Evolutionary conservation across 1,140 invertebrate species (phyloP), one percentile per base, ranked within the genome.

Genomic region (Zaprionus capensis): DNA sequence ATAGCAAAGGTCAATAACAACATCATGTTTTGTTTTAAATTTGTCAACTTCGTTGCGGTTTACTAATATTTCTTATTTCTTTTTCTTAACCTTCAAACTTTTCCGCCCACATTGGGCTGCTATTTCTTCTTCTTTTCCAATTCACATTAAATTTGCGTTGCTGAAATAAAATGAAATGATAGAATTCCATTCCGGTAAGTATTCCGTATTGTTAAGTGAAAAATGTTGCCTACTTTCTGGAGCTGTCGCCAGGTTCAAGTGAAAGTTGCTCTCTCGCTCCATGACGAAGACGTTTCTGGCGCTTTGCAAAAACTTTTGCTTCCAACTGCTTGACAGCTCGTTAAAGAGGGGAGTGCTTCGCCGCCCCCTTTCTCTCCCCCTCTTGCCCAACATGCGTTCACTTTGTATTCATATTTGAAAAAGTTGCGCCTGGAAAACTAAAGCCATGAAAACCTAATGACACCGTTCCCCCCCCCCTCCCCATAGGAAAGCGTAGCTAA

Each of bases 401-500:
- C 78, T 84, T 81, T 67, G 68, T 81, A 88, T 88, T 80, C 80
- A 87, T 83, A 86, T 87, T 82, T 82, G 69, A 76, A 69, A 77
- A 83, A 83, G 64, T 83, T 81, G 26, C 41, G 58, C 69, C 24
- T 61, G 71, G 26, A 76, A 86, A 86, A 86, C 82, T 86, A 86
- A 86, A 82, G 66, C 72, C 76, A 86, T 86, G 74, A 87, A 87
- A 88, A 79, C 75, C 57, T 87, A 83, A 87, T 88, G 80, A 81
- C 81, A 88, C 76, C 12, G 46, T 4, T 57, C 66, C 66, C 34
- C 66, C 66, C 34, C 36, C 7, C 28, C 28, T 9, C 28, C 6
- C 36, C 14, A 12, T 38, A 5, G 2, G 5, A n/a, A 41, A 41
- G 15, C 38, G 15, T 41, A 41, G 38, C 38, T 41, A 41, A n/a